Conservation (phyloP, 2,797 vertebrate species). For the Masticophis lateralis region DNA sequence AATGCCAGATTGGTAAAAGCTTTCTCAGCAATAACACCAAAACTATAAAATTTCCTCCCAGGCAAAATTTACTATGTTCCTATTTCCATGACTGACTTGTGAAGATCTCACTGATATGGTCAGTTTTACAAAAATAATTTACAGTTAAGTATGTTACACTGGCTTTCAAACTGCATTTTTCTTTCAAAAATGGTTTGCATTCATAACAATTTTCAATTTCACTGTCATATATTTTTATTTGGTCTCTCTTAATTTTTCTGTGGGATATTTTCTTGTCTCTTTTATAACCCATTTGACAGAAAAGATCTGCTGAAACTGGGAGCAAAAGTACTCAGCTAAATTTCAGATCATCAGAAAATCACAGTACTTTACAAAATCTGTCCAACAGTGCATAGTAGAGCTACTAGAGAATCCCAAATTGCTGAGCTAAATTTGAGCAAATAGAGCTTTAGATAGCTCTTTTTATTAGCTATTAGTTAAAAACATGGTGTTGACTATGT, state of each 20-base stretch:
- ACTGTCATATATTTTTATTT: background rate
- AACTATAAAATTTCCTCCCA: background rate
- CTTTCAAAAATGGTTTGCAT: background rate
- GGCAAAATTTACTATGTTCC: background rate
- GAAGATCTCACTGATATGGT: background rate
- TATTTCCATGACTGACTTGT: background rate
- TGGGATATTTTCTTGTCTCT: background rate
- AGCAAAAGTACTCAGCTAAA: background rate
- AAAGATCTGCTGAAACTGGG: background rate
- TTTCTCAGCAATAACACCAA: background rate
- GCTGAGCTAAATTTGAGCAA: background rate
- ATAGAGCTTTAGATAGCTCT: background rate
- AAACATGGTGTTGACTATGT: background rate
- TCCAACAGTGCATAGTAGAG: background rate
- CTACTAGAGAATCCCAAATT: background rate
- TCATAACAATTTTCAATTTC: background rate
- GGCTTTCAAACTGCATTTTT: background rate
- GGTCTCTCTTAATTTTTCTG: background rate
- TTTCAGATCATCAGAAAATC: background rate
- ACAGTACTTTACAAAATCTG: background rate
- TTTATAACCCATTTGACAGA: background rate
- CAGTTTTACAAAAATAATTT: background rate
- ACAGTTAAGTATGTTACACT: background rate
- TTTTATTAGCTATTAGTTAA: background rate
- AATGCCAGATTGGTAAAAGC: background rate